Percentiles rank a stretch among this genome's conserved stretches.
phyloP scores from a whole-genome alignment of 2,797 vertebrate genomes.

The Galagoides demidoff region DNA sequence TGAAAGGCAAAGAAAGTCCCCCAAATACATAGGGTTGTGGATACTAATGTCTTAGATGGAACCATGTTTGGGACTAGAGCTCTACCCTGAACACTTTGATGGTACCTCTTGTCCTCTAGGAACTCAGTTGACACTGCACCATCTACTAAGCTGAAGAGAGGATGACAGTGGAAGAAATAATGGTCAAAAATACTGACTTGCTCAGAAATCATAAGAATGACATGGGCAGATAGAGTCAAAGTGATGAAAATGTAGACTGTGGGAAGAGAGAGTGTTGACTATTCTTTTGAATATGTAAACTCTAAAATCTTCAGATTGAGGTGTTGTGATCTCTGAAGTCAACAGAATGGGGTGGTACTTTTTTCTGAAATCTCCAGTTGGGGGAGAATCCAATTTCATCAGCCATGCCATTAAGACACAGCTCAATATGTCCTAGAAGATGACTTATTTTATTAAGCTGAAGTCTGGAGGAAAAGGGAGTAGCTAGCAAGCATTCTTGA shows the following conservation, averaged over 20 bases:
- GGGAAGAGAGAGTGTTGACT: not conserved
- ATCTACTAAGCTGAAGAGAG: not conserved
- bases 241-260: not conserved
- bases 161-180: not conserved
- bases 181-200: not conserved
- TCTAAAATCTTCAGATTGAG: slow-evolving; percentile 68
- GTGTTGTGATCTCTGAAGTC: not conserved
- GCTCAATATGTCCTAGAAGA: not conserved
- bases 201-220: not conserved
- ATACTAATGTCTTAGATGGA: not conserved
- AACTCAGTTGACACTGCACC: not conserved
- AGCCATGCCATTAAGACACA: not conserved
- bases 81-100: not conserved
- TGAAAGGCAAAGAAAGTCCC: not conserved
- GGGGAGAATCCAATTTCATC: slow-evolving; percentile 52
- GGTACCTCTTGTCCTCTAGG: not conserved
- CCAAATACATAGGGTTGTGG: not conserved
- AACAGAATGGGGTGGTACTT: not conserved
- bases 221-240: not conserved
- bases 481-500: slow-evolving; percentile 21
- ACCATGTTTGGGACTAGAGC: not conserved
- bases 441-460: not conserved
- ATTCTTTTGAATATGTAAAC: slow-evolving; percentile 54
- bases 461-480: not conserved
- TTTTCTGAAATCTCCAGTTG: slow-evolving; percentile 66